These are phyloP conservation scores for Rhopilema esculentum DNA, from an alignment of 30 jellyfish, hydroid and myxozoan species.

Conservation along the genomic window DNA sequence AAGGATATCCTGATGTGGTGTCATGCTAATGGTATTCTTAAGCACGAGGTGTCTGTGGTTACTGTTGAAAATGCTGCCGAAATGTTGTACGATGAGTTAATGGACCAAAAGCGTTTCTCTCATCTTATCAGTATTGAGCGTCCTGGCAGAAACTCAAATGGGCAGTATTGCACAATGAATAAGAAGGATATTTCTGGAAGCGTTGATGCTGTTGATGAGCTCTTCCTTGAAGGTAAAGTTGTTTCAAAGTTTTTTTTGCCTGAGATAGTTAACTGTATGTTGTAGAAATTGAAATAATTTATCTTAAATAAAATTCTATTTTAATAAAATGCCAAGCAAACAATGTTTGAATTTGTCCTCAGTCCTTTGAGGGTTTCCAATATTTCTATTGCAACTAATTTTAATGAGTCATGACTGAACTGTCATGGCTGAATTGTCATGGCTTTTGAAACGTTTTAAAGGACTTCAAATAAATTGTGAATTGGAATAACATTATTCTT, in stretches of 20 bases:
- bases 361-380: too few species aligned
- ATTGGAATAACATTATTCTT: too few species aligned
- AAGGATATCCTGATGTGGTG: slow-evolving; percentile 52
- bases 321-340: too few species aligned
- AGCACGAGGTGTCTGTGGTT: slow-evolving; percentile 65
- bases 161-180: slow-evolving; percentile 74
- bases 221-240: slow-evolving; percentile 80
- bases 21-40: slow-evolving; percentile 54
- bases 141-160: slow-evolving; percentile 68
- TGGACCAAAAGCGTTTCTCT: slow-evolving; percentile 65
- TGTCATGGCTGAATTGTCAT: too few species aligned
- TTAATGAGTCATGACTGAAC: too few species aligned
- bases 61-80: slow-evolving; percentile 28
- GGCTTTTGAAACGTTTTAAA: too few species aligned
- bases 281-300: too few species aligned
- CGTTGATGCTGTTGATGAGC: slow-evolving; percentile 82
- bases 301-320: too few species aligned
- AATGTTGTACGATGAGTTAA: slow-evolving; percentile 61
- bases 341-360: too few species aligned
- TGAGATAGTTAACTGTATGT: not conserved
- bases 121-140: slow-evolving; percentile 90
- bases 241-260: not conserved
- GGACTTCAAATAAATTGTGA: too few species aligned
- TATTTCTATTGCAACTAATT: too few species aligned
- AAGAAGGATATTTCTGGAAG: slow-evolving; percentile 54